phyloP scores from a whole-genome alignment of 2,797 vertebrate genomes.

The Toxotes lorentzi region DNA sequence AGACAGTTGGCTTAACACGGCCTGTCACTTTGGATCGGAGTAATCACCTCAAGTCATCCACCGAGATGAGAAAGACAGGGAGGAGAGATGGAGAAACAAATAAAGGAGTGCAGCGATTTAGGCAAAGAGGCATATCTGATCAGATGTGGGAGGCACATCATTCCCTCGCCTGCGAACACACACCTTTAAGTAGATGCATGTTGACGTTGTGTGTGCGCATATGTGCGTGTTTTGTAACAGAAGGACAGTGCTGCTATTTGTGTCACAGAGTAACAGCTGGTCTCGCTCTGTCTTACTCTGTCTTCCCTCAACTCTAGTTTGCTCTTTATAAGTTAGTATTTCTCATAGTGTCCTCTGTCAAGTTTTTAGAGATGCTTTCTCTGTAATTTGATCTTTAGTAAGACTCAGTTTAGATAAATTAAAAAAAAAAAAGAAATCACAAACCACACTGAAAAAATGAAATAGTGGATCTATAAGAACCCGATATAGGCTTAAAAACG shows the following conservation, averaged over 20 bases:
- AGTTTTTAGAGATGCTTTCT: constrained; percentile 5
- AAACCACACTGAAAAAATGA: background rate
- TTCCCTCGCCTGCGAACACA: constrained; percentile 30
- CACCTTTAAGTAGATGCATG: constrained; percentile 41
- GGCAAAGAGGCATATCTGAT: constrained; percentile 13
- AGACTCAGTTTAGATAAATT: constrained; percentile 14
- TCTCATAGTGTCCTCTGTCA: constrained; percentile 5
- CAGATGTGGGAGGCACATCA: constrained; percentile 19
- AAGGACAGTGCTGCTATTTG: constrained; percentile 67
- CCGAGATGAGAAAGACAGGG: background rate
- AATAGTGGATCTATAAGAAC: background rate
- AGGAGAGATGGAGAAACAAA: constrained; percentile 23
- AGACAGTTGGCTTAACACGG: constrained; percentile 56
- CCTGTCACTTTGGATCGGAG: constrained; percentile 66
- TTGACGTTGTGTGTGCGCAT: constrained; percentile 25
- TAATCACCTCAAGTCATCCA: constrained; percentile 56
- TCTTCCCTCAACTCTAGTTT: constrained; percentile 21
- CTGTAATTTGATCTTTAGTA: background rate
- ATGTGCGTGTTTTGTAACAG: constrained; percentile 39
- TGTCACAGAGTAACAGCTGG: constrained; percentile 69
- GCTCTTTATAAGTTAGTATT: constrained; percentile 16
- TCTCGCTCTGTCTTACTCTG: constrained; percentile 42
- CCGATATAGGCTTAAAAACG: constrained; percentile 23
- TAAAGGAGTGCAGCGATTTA: constrained; percentile 28
- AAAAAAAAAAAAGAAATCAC: constrained; percentile 2